Evolutionary conservation across 2,113 vertebrate species (phyloP), one percentile per base, ranked within the genome.

Genomic region (Phocoena phocoena): DNA sequence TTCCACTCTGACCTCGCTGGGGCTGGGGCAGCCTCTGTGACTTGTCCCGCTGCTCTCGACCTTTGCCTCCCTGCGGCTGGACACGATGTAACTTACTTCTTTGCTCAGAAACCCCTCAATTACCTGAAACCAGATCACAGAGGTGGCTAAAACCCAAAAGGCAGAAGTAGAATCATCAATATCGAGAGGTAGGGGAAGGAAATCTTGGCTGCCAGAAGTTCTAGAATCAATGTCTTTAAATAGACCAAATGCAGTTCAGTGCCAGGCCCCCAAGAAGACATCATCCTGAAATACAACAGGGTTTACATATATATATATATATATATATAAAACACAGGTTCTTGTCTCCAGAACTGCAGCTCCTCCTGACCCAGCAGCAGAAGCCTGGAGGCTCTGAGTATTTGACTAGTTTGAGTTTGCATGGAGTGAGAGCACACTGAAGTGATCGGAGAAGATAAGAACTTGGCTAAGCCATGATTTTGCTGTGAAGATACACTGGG

Each of bases 21-120:
- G 65, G 53, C 88, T 7, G 41, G 41, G 2, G 0, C 12, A 70
- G 86, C 28, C 82, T 83, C 8, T 5, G n/a, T 47, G 97, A 63
- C 94, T 1, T 20, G 38, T 38, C 38, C 26, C 55, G 47, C 53
- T 10, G n/a, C 76, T 97, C 96, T 81, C 88, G 44, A 31, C 8
- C 71, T 97, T 98, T 1, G 97, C 98, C 93, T 99, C 99, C 76
- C 88, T 98, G 96, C 86, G 99, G 97, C 98, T 99, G 84, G 99
- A 99, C 94, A 99, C 98, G 68, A 99, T 98, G 0, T 98, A 99
- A 93, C 95, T 99, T 77, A 99, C 98, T 97, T 99, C 99, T 97
- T 99, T 99, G 97, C 99, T 99, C 36, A 99, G 98, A 97, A 99
- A 99, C 97, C 99, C 99, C 97, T 99, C 99, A 0, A 99, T 98